Conservation (phyloP, 2,797 vertebrate species). For the Acipenser transmontanus region DNA sequence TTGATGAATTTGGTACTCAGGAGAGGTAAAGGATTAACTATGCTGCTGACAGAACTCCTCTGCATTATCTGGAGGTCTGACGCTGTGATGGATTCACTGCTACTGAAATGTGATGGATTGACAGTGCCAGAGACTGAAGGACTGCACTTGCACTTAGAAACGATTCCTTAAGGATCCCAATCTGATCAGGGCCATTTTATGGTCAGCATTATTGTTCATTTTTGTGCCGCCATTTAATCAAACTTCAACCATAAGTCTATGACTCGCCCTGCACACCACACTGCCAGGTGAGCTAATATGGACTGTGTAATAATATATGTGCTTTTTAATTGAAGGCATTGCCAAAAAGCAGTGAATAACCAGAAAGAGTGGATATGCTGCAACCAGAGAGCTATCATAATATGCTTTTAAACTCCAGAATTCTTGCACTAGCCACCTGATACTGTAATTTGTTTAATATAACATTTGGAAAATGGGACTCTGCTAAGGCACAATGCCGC, state of each 20-base stretch:
- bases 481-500: neutral
- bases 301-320: too few species aligned
- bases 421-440: neutral
- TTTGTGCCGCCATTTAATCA: too few species aligned
- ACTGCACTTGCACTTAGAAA: neutral
- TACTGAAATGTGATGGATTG: neutral
- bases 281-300: too few species aligned
- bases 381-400: neutral
- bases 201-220: too few species aligned
- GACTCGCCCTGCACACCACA: too few species aligned
- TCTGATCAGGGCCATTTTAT: too few species aligned
- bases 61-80: neutral
- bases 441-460: neutral
- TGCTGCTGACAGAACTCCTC: neutral
- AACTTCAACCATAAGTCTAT: too few species aligned
- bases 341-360: neutral
- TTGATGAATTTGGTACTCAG: slow-evolving; percentile 2
- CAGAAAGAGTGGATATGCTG: neutral
- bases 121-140: neutral
- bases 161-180: neutral
- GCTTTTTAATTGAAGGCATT: too few species aligned
- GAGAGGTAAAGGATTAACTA: neutral
- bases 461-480: too few species aligned
- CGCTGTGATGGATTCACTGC: neutral
- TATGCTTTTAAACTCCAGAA: neutral